Evolutionary conservation across 1,140 invertebrate species (phyloP).

Genomic region (Linepithema humile): DNA sequence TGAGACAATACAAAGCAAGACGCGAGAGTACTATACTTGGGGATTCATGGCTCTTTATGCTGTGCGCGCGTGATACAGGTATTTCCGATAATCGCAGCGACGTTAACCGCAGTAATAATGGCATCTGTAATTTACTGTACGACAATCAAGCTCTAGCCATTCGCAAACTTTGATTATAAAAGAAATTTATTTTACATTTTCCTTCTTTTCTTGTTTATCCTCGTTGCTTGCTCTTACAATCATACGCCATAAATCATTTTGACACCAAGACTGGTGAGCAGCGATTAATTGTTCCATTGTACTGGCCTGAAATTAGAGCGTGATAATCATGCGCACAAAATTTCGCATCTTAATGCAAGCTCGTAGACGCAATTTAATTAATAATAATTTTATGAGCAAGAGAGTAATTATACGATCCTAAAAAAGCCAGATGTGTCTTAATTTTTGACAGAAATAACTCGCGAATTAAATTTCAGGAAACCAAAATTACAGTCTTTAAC

Average conservation of each 20-base stretch:
- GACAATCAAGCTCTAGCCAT: not conserved
- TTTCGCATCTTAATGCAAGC: too few relatives aligned
- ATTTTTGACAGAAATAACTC: too few relatives aligned
- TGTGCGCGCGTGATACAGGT: constrained; percentile 30
- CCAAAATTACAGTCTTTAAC: too few relatives aligned
- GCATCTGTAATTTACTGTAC: constrained; percentile 32
- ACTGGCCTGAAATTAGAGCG: not conserved
- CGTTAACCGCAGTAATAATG: constrained; percentile 38
- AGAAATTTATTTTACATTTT: not conserved
- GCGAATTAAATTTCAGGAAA: too few relatives aligned
- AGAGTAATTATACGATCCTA: too few relatives aligned
- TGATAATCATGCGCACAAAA: constrained; percentile 8
- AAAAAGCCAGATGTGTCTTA: too few relatives aligned
- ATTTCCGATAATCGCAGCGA: constrained; percentile 45
- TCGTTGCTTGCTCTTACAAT: not conserved
- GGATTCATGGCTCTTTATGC: constrained; percentile 50
- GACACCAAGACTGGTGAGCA: not conserved
- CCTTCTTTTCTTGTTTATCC: not conserved
- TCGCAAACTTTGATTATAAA: not conserved
- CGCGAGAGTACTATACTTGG: not conserved
- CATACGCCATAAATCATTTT: constrained; percentile 25
- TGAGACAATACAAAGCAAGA: constrained; percentile 21
- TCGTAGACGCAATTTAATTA: not conserved
- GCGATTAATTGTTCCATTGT: constrained; percentile 24
- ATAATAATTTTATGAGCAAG: constrained; percentile 25